These are phyloP conservation scores for Danio jaintianensis DNA, from an alignment of 2,797 vertebrate genomes.

Conservation along the genomic window DNA sequence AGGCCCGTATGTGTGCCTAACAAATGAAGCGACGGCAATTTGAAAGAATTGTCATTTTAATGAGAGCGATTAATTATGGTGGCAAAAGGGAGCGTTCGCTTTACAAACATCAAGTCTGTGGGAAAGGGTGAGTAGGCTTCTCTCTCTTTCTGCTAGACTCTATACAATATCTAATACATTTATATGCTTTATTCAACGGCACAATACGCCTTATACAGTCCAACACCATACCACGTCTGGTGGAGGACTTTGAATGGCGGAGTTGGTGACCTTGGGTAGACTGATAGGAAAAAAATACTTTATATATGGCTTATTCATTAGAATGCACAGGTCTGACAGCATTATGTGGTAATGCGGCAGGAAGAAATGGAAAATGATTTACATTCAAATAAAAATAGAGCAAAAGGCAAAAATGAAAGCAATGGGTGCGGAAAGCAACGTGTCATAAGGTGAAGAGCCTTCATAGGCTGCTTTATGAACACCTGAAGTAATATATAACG, in stretches of 20 bases:
- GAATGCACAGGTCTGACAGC: neutral
- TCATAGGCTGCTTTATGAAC: slow-evolving; percentile 2
- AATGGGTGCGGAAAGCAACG: slow-evolving; percentile 14
- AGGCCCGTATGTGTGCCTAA: slow-evolving; percentile 44
- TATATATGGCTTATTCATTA: slow-evolving; percentile 38
- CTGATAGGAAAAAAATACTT: slow-evolving; percentile 34
- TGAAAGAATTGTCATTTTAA: slow-evolving; percentile 69
- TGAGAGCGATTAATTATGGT: slow-evolving; percentile 65
- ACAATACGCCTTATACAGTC: slow-evolving; percentile 35
- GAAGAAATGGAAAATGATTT: slow-evolving; percentile 17
- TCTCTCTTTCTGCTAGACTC: slow-evolving; percentile 21
- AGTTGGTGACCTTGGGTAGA: slow-evolving; percentile 48
- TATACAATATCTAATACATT: slow-evolving; percentile 39
- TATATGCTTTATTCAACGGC: slow-evolving; percentile 47
- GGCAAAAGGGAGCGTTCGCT: slow-evolving; percentile 50
- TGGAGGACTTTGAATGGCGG: slow-evolving; percentile 29
- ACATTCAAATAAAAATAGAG: slow-evolving; percentile 25
- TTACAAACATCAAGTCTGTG: slow-evolving; percentile 46
- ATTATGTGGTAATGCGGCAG: slow-evolving; percentile 6
- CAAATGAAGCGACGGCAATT: slow-evolving; percentile 60
- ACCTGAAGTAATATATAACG: neutral
- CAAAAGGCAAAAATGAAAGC: slow-evolving; percentile 11
- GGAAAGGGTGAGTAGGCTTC: neutral
- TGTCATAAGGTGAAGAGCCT: slow-evolving; percentile 38
- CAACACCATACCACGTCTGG: slow-evolving; percentile 24